Conservation (phyloP, 2,113 vertebrate species). For the Fulmarus glacialis region DNA sequence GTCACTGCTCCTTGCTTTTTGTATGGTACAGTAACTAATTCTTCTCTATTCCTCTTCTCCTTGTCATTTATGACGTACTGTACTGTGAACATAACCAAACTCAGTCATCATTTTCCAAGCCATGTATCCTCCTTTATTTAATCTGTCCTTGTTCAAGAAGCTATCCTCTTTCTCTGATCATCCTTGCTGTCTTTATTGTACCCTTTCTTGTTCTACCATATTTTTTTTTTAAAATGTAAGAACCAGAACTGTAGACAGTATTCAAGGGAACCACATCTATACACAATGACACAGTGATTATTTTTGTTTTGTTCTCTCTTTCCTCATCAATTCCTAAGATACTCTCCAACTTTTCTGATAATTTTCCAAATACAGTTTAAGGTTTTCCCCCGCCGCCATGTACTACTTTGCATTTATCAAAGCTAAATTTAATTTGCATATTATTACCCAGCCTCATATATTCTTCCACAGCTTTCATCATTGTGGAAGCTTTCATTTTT, state of each 20-base stretch:
- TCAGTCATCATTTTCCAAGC: neutral
- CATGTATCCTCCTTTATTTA: neutral
- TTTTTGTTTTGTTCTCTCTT: neutral
- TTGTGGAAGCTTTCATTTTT: neutral
- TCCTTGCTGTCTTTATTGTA: neutral
- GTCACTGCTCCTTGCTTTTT: neutral
- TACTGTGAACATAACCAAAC: neutral
- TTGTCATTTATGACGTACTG: neutral
- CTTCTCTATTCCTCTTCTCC: neutral
- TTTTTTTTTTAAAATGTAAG: neutral
- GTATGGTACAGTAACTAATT: neutral
- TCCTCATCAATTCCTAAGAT: neutral
- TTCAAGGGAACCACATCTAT: neutral
- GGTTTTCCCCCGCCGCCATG: rapidly evolving
- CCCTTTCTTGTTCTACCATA: neutral
- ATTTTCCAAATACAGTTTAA: neutral
- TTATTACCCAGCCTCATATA: neutral
- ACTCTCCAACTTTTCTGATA: neutral
- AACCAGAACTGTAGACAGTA: neutral
- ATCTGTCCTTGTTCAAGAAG: neutral
- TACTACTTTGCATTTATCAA: neutral
- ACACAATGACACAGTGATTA: neutral
- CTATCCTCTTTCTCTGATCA: neutral
- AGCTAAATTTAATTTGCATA: neutral
- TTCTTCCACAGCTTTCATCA: neutral